phyloP scores from a whole-genome alignment of 2,113 vertebrate species.

The Neomonachus schauinslandi region DNA sequence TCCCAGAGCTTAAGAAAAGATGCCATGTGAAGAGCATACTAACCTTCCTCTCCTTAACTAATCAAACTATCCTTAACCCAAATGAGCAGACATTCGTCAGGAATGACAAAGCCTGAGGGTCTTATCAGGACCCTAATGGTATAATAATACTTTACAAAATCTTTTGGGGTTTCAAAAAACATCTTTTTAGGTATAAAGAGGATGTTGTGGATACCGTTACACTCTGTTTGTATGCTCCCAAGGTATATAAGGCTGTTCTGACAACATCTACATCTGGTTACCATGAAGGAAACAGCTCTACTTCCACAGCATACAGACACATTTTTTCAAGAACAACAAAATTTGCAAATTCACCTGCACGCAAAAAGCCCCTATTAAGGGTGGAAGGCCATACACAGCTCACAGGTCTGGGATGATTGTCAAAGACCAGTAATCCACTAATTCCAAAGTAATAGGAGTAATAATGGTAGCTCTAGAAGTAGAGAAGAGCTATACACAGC shows the following conservation, averaged over 20 bases:
- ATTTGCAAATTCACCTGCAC: neutral
- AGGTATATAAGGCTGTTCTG: neutral
- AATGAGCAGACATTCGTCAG: neutral
- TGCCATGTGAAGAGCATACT: neutral
- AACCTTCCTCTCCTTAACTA: neutral
- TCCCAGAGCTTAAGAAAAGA: neutral
- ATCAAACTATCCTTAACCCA: neutral
- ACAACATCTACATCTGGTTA: neutral
- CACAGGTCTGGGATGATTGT: neutral
- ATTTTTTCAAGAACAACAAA: neutral
- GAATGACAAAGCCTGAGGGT: neutral
- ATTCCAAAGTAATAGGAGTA: neutral
- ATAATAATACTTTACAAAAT: neutral
- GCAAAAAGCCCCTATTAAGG: neutral
- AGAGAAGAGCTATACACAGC: neutral
- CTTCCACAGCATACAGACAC: neutral
- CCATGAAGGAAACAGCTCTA: neutral
- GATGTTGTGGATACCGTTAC: neutral
- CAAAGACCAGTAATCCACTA: neutral
- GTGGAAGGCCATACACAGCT: neutral
- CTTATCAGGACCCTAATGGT: neutral
- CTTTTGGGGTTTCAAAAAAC: neutral
- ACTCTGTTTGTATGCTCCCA: neutral
- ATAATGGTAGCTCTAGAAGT: fast-evolving
- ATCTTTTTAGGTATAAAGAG: neutral